phyloP scores from a whole-genome alignment of 2,888 invertebrate genomes.

The Abrostola tripartita region DNA sequence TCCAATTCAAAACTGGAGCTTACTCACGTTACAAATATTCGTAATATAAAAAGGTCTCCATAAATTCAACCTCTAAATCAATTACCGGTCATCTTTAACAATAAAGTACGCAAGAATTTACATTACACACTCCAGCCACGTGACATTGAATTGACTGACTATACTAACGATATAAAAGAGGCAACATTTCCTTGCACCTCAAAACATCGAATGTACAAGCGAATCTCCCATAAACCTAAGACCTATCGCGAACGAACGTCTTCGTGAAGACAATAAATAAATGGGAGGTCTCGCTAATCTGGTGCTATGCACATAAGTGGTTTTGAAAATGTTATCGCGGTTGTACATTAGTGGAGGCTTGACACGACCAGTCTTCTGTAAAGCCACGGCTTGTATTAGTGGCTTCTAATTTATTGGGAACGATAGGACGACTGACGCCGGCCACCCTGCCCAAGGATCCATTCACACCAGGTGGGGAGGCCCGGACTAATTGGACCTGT shows the following conservation, averaged over 20 bases:
- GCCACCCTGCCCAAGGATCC: constrained; percentile 85
- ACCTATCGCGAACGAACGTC: constrained; percentile 32
- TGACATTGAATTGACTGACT: constrained; percentile 73
- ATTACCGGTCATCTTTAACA: constrained; percentile 76
- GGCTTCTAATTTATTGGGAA: constrained; percentile 87
- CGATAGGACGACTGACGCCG: constrained; percentile 86
- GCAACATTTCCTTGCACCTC: constrained; percentile 74
- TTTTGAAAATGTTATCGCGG: constrained; percentile 85
- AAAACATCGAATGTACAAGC: constrained; percentile 71
- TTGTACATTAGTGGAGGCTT: constrained; percentile 86
- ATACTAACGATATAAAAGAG: constrained; percentile 81
- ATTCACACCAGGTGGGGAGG: constrained; percentile 80
- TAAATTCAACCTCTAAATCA: constrained; percentile 77
- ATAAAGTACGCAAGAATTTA: constrained; percentile 81
- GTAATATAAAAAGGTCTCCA: constrained; percentile 57
- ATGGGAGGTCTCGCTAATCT: constrained; percentile 60
- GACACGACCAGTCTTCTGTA: constrained; percentile 87
- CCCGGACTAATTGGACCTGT: constrained; percentile 55
- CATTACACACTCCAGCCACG: constrained; percentile 75
- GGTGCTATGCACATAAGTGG: constrained; percentile 75
- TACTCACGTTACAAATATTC: constrained; percentile 24
- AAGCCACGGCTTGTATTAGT: constrained; percentile 86
- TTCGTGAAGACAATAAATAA: constrained; percentile 5
- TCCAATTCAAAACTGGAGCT: constrained; percentile 26
- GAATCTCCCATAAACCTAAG: constrained; percentile 50